A percentile compares a stretch with the other conserved stretches of the same genome.
These are phyloP conservation scores for Papilio polyxenes DNA, from an alignment of 1,140 invertebrate genomes.

Conservation along the genomic window DNA sequence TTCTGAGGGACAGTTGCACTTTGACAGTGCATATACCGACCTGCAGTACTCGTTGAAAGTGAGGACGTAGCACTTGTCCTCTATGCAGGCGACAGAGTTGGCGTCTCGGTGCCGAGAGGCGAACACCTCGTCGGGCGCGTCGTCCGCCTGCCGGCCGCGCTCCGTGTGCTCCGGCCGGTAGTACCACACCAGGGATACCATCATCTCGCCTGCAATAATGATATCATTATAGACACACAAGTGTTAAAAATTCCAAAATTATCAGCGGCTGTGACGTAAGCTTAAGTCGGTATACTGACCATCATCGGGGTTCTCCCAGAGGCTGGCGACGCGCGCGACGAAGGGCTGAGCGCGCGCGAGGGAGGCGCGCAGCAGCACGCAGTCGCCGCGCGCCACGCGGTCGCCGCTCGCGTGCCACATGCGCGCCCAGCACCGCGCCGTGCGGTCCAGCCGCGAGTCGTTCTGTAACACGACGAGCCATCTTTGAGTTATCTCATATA, in stretches of 20 bases:
- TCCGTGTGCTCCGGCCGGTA: conserved; percentile 98
- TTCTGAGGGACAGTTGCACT: neutral
- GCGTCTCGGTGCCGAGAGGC: conserved; percentile 96
- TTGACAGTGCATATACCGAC: conserved; percentile 80
- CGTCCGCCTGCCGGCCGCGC: conserved; percentile 87
- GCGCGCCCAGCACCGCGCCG: conserved; percentile 91
- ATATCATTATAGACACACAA: neutral
- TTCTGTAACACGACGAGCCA: conserved; percentile 83
- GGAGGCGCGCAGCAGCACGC: conserved; percentile 91
- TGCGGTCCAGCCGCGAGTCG: conserved; percentile 81
- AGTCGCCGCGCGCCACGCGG: conserved; percentile 91
- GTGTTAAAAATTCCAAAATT: too few relatives aligned
- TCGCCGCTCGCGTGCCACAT: conserved; percentile 94
- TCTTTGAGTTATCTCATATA: neutral
- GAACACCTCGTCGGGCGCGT: conserved; percentile 95
- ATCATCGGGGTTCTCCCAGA: conserved; percentile 97
- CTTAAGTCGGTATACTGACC: conserved; percentile 81
- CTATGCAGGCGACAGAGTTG: conserved; percentile 98
- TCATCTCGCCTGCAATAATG: conserved; percentile 92
- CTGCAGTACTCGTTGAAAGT: conserved; percentile 98
- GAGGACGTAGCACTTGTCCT: conserved; percentile 98
- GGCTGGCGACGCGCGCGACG: conserved; percentile 94
- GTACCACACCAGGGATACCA: conserved; percentile 98
- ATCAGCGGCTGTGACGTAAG: too few relatives aligned
- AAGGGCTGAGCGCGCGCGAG: conserved; percentile 92